These are phyloP conservation scores for Danionella dracula DNA, from an alignment of 2,797 vertebrate genomes.

Conservation along the genomic window DNA sequence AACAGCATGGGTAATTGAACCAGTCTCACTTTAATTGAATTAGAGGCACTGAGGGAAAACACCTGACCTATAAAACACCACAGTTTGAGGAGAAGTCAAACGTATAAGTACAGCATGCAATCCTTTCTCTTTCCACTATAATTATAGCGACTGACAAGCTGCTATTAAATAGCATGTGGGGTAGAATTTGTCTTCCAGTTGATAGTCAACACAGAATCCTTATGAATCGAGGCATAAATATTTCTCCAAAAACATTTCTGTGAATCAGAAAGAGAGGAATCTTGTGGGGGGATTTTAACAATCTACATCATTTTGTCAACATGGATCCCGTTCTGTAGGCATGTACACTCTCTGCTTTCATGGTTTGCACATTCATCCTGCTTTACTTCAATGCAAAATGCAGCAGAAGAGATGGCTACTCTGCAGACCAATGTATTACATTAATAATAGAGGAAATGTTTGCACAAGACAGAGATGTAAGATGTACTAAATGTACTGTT, in stretches of 20 bases:
- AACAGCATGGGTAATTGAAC: slow-evolving; percentile 37
- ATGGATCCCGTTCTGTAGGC: neutral
- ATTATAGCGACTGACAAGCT: slow-evolving; percentile 18
- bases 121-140: slow-evolving; percentile 10
- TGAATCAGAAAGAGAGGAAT: neutral
- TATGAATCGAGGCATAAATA: slow-evolving; percentile 11
- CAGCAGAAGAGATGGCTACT: neutral
- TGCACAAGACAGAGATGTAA: neutral
- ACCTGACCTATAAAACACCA: slow-evolving; percentile 27
- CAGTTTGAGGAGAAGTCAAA: slow-evolving; percentile 22
- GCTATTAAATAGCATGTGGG: slow-evolving; percentile 14
- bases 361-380: neutral
- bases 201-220: slow-evolving; percentile 14
- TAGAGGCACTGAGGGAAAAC: slow-evolving; percentile 7
- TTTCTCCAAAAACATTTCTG: neutral
- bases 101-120: neutral
- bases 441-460: neutral
- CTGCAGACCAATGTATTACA: neutral
- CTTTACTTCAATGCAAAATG: neutral
- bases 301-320: neutral
- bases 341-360: neutral
- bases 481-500: neutral
- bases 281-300: neutral
- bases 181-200: slow-evolving; percentile 21
- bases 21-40: slow-evolving; percentile 33